Evolutionary conservation across 2,797 vertebrate species (phyloP).

Genomic region (Catostomus latipinnis): DNA sequence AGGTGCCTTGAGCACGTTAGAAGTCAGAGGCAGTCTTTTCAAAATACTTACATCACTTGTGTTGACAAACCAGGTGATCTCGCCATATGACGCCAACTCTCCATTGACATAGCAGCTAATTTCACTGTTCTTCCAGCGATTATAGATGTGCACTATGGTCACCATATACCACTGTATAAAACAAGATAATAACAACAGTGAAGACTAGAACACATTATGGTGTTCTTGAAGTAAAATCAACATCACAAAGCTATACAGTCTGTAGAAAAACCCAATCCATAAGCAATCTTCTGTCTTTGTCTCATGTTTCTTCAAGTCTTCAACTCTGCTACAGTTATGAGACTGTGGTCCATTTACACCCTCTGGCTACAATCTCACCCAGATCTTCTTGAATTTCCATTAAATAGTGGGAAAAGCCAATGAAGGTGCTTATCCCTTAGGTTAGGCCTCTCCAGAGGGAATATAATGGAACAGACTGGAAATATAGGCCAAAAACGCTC

Average conservation of each 20-base stretch:
- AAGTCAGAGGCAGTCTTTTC: slow-evolving; percentile 4
- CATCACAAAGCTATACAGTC: background rate
- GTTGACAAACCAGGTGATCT: slow-evolving; percentile 98
- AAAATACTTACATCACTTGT: slow-evolving; percentile 91
- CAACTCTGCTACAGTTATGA: background rate
- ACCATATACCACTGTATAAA: slow-evolving; percentile 96
- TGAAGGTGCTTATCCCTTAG: slow-evolving; percentile 60
- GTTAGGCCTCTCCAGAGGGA: slow-evolving; percentile 30
- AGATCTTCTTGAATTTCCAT: slow-evolving; percentile 49
- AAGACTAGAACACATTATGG: slow-evolving; percentile 28
- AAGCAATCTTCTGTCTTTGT: background rate
- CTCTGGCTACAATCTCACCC: slow-evolving; percentile 58
- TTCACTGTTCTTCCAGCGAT: slow-evolving; percentile 99
- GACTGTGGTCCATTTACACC: slow-evolving; percentile 21
- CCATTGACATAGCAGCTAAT: slow-evolving; percentile 97
- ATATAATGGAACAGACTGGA: slow-evolving; percentile 50
- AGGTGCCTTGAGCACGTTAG: background rate
- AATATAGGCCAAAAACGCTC: slow-evolving; percentile 53
- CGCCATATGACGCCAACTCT: slow-evolving; percentile 93
- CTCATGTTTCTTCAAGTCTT: background rate
- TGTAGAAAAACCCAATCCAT: background rate
- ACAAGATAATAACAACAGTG: background rate
- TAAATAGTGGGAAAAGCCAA: slow-evolving; percentile 52
- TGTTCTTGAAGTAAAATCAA: slow-evolving; percentile 21
- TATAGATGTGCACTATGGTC: slow-evolving; percentile 94